Conservation (phyloP, 2,113 vertebrate genomes). For the Tragelaphus buxtoni region DNA sequence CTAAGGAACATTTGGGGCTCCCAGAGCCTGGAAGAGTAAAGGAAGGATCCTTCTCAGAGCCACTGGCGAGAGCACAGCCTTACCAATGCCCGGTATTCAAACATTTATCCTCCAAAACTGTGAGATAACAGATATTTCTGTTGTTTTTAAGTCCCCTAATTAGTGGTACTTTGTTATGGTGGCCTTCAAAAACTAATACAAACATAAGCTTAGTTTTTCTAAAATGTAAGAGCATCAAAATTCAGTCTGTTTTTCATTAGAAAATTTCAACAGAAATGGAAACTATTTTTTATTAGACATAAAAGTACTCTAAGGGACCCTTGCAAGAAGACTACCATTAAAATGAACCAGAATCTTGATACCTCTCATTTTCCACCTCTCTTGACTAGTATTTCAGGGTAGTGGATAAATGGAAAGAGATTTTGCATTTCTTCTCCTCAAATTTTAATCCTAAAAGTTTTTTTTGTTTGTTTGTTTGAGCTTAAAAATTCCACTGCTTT, state of each 20-base stretch:
- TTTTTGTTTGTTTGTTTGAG: not conserved
- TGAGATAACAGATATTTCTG: not conserved
- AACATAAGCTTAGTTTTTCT: not conserved
- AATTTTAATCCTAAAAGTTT: not conserved
- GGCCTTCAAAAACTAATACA: not conserved
- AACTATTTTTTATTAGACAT: not conserved
- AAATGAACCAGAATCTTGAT: not conserved
- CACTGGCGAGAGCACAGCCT: too few relatives aligned
- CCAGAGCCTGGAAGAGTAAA: not conserved
- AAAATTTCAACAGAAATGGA: not conserved
- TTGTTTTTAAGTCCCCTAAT: constrained; percentile 3
- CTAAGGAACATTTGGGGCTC: not conserved
- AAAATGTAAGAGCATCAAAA: not conserved
- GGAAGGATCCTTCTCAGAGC: not conserved
- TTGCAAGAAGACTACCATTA: not conserved
- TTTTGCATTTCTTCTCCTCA: constrained; percentile 19
- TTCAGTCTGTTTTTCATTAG: not conserved
- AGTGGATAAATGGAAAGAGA: not conserved
- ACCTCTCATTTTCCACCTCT: not conserved
- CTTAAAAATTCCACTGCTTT: not conserved
- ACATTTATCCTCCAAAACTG: not conserved
- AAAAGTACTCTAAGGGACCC: not conserved
- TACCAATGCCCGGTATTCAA: not conserved
- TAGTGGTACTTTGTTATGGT: not conserved
- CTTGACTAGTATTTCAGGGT: not conserved